These are phyloP conservation scores for Tragulus kanchil DNA, from an alignment of 2,113 vertebrate species.

Conservation along the genomic window DNA sequence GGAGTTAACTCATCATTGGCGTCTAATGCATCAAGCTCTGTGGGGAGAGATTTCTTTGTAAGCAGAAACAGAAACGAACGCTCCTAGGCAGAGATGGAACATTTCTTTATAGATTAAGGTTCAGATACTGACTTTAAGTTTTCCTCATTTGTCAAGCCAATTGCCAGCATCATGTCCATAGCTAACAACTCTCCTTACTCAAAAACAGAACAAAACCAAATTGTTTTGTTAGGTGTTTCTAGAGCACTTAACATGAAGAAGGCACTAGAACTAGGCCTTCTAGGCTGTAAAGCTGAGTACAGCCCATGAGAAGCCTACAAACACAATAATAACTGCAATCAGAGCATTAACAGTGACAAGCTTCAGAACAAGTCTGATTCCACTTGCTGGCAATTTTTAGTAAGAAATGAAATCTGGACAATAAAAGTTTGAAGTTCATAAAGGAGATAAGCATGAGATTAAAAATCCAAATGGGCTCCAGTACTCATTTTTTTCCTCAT, in stretches of 20 bases:
- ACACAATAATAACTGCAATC: neutral
- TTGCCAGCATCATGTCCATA: neutral
- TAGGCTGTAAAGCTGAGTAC: neutral
- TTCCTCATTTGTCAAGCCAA: neutral
- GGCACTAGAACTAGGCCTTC: neutral
- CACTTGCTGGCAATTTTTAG: neutral
- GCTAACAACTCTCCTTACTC: neutral
- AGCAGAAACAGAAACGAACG: conserved; percentile 20
- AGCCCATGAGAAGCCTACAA: neutral
- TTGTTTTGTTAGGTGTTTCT: too few species aligned
- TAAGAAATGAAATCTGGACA: neutral
- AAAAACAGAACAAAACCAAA: neutral
- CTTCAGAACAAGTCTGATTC: neutral
- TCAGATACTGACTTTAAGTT: neutral
- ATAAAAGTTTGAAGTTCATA: neutral
- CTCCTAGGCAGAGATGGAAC: neutral
- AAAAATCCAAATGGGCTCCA: neutral
- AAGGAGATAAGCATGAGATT: neutral
- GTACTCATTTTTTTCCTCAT: neutral
- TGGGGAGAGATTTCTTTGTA: conserved; percentile 56
- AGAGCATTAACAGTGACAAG: neutral
- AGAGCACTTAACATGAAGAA: neutral
- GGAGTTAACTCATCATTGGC: conserved; percentile 96
- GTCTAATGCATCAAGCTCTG: conserved; percentile 97
- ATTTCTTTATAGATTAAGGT: neutral